These are phyloP conservation scores for Pithys albifrons DNA, from an alignment of 2,113 vertebrate genomes.

Conservation along the genomic window DNA sequence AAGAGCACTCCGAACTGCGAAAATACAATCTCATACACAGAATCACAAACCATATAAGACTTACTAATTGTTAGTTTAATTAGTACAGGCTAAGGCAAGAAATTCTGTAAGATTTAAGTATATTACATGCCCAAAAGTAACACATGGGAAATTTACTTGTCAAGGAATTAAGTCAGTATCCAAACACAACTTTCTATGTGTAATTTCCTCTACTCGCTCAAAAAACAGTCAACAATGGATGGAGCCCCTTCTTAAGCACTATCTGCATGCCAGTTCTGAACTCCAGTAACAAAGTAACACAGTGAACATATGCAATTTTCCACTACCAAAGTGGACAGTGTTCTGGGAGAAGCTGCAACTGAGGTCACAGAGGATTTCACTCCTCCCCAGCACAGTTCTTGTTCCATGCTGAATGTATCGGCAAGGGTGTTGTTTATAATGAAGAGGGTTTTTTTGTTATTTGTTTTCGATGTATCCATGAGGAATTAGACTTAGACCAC, in stretches of 20 bases:
- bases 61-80: not conserved
- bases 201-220: not conserved
- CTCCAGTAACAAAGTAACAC: not conserved
- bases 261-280: not conserved
- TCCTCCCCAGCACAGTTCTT: not conserved
- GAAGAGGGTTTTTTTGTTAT: not conserved
- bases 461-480: constrained; percentile 14
- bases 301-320: not conserved
- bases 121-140: not conserved
- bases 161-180: not conserved
- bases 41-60: not conserved
- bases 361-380: constrained; percentile 17
- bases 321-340: not conserved
- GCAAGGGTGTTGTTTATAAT: constrained; percentile 24
- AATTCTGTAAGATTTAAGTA: not conserved
- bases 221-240: not conserved
- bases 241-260: not conserved
- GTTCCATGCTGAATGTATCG: constrained; percentile 4
- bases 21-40: not conserved
- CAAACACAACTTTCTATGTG: not conserved
- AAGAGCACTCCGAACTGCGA: not conserved
- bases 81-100: not conserved
- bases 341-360: not conserved
- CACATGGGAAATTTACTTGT: not conserved
- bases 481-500: constrained; percentile 35